Evolutionary conservation across 2,113 vertebrate species (phyloP).

Genomic region (Gobiocypris rarus): DNA sequence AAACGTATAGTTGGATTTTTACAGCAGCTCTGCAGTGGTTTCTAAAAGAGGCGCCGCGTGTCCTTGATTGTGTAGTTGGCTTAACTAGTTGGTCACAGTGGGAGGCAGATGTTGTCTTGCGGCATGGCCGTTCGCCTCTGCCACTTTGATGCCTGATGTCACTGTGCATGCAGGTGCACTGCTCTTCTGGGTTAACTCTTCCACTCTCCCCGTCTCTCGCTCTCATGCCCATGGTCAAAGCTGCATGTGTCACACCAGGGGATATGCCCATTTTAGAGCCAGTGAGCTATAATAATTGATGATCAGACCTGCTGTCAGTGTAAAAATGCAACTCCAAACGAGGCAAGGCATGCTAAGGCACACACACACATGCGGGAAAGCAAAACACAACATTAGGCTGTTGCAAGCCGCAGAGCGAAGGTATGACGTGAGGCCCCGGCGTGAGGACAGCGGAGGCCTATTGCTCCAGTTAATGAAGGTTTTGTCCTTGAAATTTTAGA

Average conservation of each 20-base stretch:
- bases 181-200: constrained; percentile 46
- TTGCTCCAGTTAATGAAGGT: constrained; percentile 51
- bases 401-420: constrained; percentile 19
- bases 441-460: constrained; percentile 48
- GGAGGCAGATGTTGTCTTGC: constrained; percentile 80
- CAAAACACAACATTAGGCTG: constrained; percentile 23
- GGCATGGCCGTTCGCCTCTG: constrained; percentile 68
- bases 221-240: constrained; percentile 37
- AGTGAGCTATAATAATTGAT: constrained; percentile 85
- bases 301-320: constrained; percentile 79
- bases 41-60: constrained; percentile 37
- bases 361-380: neutral
- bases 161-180: constrained; percentile 71
- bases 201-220: constrained; percentile 23
- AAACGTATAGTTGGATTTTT: neutral
- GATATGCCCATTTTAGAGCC: constrained; percentile 67
- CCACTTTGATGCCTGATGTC: constrained; percentile 69
- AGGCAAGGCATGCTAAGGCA: constrained; percentile 49
- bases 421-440: constrained; percentile 10
- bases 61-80: constrained; percentile 74
- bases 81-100: constrained; percentile 70
- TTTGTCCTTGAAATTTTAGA: constrained; percentile 62
- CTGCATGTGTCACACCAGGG: constrained; percentile 52
- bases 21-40: constrained; percentile 51
- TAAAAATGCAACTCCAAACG: constrained; percentile 71